Percentiles rank a stretch among this genome's conserved stretches.
These are phyloP conservation scores for Dioctria linearis DNA, from an alignment of 2,888 invertebrate genomes.

Conservation along the genomic window DNA sequence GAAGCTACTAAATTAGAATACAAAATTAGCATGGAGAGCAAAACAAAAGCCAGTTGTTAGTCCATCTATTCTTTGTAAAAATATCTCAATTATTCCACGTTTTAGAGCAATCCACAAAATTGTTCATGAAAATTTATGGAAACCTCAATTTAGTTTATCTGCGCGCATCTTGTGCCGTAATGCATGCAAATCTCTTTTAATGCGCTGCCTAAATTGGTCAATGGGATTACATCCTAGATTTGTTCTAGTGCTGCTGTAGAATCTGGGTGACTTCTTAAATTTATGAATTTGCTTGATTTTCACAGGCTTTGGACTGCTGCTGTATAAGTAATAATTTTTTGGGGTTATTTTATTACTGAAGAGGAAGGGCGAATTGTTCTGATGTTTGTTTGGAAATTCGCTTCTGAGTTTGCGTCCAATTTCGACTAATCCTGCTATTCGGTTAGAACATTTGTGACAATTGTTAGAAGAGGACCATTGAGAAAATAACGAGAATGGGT, in stretches of 20 bases:
- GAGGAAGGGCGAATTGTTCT: conserved; percentile 25
- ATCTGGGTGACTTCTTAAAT: conserved; percentile 28
- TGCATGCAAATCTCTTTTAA: conserved; percentile 58
- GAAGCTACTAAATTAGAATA: conserved; percentile 14
- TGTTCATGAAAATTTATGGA: conserved; percentile 50
- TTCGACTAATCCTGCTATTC: background rate
- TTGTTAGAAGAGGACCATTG: no score
- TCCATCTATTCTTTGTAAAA: conserved; percentile 20
- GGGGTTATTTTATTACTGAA: conserved; percentile 45
- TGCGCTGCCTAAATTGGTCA: conserved; percentile 56
- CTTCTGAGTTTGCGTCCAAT: background rate
- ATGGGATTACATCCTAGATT: conserved; percentile 56
- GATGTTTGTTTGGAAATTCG: conserved; percentile 25
- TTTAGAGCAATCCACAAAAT: conserved; percentile 49
- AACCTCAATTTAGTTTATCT: conserved; percentile 53
- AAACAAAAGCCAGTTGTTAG: conserved; percentile 40
- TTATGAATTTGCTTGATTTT: conserved; percentile 23
- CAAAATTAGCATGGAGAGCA: conserved; percentile 23
- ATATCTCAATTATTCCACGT: conserved; percentile 48
- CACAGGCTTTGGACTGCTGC: conserved; percentile 19
- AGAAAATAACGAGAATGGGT: no score
- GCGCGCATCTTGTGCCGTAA: conserved; percentile 53
- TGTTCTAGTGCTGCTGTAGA: conserved; percentile 16
- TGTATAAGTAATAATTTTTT: conserved; percentile 11
- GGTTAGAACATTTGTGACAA: background rate